Conservation (phyloP, 2,797 vertebrate species). For the Sciaenops ocellatus region DNA sequence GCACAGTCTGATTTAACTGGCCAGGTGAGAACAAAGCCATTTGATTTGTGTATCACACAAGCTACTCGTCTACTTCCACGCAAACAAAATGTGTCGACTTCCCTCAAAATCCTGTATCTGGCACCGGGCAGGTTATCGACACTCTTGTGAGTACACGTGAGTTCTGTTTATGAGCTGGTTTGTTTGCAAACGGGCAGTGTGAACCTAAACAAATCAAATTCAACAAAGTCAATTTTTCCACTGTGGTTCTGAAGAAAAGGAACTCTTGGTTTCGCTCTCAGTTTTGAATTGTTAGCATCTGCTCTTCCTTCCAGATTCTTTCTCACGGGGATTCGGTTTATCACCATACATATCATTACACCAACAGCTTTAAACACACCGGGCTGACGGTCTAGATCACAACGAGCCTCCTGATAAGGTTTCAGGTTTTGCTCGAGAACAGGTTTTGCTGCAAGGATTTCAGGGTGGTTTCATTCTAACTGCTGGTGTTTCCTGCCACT, state of each 20-base stretch:
- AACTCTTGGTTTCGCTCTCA: background rate
- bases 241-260: background rate
- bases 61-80: background rate
- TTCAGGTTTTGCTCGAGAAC: conserved; percentile 5
- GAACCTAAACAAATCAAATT: conserved; percentile 30
- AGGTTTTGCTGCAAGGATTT: conserved; percentile 27
- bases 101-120: background rate
- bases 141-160: conserved; percentile 3
- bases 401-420: conserved; percentile 4
- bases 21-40: background rate
- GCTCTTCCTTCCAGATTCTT: conserved; percentile 6
- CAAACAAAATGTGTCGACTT: conserved; percentile 5
- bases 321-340: background rate
- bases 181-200: conserved; percentile 20
- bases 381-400: background rate
- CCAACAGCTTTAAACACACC: background rate
- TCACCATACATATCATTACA: background rate
- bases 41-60: background rate
- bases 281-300: background rate
- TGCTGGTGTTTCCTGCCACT: background rate
- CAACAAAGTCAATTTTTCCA: conserved; percentile 18
- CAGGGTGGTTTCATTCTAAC: background rate
- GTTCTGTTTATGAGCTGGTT: conserved; percentile 29
- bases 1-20: background rate
- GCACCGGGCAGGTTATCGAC: conserved; percentile 2